These are phyloP conservation scores for Chloroclysta siterata DNA, from an alignment of 2,888 invertebrate genomes.

Conservation along the genomic window DNA sequence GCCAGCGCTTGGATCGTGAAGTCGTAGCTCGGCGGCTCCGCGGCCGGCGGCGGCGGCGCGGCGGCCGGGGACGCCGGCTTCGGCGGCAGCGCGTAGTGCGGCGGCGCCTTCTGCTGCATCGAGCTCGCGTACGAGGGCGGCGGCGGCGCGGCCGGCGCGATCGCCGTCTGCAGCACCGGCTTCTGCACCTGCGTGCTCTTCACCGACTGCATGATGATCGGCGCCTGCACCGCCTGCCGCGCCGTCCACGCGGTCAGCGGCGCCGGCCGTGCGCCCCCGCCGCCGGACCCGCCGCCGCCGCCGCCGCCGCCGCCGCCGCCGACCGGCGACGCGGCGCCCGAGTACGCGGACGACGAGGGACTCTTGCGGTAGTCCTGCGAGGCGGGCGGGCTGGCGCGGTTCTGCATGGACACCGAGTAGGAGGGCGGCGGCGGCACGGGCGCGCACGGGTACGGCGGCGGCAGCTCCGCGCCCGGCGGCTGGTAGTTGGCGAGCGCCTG, in stretches of 20 bases:
- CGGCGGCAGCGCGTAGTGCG: slow-evolving; percentile 79
- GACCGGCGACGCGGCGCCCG: slow-evolving; percentile 92
- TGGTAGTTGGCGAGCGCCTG: slow-evolving; percentile 92
- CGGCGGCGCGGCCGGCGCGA: slow-evolving; percentile 94
- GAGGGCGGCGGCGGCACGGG: slow-evolving; percentile 91
- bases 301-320: slow-evolving; percentile 92
- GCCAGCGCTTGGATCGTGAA: slow-evolving; percentile 94
- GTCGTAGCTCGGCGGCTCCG: slow-evolving; percentile 96
- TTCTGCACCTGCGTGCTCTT: slow-evolving; percentile 98
- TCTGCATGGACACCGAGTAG: slow-evolving; percentile 94
- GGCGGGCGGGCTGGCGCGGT: slow-evolving; percentile 93
- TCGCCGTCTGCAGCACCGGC: slow-evolving; percentile 97
- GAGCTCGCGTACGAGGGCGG: slow-evolving; percentile 93
- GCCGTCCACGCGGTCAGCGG: slow-evolving; percentile 94
- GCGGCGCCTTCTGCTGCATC: slow-evolving; percentile 90
- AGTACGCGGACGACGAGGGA: slow-evolving; percentile 94
- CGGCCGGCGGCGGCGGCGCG: slow-evolving; percentile 88
- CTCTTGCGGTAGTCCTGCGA: slow-evolving; percentile 93
- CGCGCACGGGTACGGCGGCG: slow-evolving; percentile 88
- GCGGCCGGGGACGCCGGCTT: slow-evolving; percentile 83
- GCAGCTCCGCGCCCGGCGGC: slow-evolving; percentile 89
- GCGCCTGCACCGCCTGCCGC: slow-evolving; percentile 95
- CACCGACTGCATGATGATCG: slow-evolving; percentile 98
- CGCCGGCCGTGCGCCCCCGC: slow-evolving; percentile 81
- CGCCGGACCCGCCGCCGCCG: slow-evolving; percentile 72